Percentiles rank a stretch among this genome's conserved stretches.
phyloP scores from a whole-genome alignment of 37 sponge, comb jelly and placozoan genomes.

The Hormiphora californensis region DNA sequence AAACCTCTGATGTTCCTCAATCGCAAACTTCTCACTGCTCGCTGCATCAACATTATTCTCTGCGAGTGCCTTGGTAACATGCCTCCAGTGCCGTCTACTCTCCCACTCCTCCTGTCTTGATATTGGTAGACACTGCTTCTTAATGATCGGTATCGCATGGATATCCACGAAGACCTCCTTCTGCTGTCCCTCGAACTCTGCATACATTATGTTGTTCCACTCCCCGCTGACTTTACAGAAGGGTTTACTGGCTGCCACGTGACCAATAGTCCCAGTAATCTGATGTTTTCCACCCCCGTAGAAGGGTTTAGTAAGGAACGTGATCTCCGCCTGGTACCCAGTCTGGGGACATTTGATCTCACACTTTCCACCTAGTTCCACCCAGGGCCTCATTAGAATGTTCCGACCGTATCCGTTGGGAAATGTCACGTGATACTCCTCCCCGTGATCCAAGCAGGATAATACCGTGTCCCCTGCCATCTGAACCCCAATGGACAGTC shows the following conservation, averaged over 20 bases:
- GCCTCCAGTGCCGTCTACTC: constrained; percentile 71
- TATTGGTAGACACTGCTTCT: constrained; percentile 77
- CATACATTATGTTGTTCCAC: constrained; percentile 94
- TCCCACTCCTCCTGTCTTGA: constrained; percentile 68
- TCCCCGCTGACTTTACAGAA: constrained; percentile 83
- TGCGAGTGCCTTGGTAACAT: constrained; percentile 72
- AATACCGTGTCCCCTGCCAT: constrained; percentile 74
- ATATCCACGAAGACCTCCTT: constrained; percentile 85
- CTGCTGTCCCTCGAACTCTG: constrained; percentile 69
- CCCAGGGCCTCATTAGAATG: constrained; percentile 91
- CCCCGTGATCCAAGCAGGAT: constrained; percentile 73
- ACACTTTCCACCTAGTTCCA: constrained; percentile 92
- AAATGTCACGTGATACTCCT: constrained; percentile 74
- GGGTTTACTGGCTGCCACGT: constrained; percentile 66
- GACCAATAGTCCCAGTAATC: constrained; percentile 58
- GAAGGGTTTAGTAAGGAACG: constrained; percentile 84
- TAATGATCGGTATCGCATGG: constrained; percentile 63
- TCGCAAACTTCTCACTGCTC: constrained; percentile 75
- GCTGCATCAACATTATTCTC: constrained; percentile 72
- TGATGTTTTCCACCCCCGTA: constrained; percentile 27
- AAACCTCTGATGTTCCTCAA: constrained; percentile 52
- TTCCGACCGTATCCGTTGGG: constrained; percentile 95
- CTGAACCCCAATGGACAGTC: constrained; percentile 90
- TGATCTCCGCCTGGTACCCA: constrained; percentile 78
- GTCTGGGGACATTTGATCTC: constrained; percentile 71